These are phyloP conservation scores for Cichlasoma orientale DNA, from an alignment of 2,797 vertebrate genomes.

Conservation along the genomic window DNA sequence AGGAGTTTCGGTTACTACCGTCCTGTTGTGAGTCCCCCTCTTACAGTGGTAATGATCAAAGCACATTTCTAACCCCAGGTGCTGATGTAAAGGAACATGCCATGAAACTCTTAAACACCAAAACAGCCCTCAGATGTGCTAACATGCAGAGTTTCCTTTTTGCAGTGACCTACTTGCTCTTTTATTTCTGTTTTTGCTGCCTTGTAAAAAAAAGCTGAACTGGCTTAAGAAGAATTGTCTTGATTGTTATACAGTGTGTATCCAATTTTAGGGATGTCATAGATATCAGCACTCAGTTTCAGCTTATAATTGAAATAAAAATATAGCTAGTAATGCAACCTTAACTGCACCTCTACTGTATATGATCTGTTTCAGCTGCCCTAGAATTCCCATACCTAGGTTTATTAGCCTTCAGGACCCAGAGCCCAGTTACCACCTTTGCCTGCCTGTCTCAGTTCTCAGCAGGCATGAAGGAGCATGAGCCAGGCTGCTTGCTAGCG, in stretches of 20 bases:
- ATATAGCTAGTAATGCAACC: neutral
- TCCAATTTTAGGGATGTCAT: neutral
- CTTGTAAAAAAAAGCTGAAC: neutral
- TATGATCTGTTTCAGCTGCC: conserved; percentile 33
- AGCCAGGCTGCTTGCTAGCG: conserved; percentile 6
- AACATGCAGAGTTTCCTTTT: neutral
- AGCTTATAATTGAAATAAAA: neutral
- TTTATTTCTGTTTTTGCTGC: neutral
- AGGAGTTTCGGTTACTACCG: conserved; percentile 17
- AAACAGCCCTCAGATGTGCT: neutral
- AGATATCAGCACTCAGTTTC: neutral
- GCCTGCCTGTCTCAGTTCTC: conserved; percentile 14
- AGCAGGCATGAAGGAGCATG: conserved; percentile 30
- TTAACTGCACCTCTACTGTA: neutral
- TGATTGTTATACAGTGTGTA: neutral
- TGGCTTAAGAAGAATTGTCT: neutral
- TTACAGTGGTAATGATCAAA: neutral
- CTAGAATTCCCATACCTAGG: conserved; percentile 28
- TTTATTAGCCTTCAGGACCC: conserved; percentile 34
- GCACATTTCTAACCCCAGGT: neutral
- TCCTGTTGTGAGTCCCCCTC: conserved; percentile 1
- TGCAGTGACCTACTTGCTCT: neutral
- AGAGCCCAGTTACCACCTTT: neutral
- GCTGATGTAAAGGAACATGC: neutral
- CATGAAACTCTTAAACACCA: neutral